These are phyloP conservation scores for Erythrolamprus reginae DNA, from an alignment of 2,113 vertebrate genomes.

Conservation along the genomic window DNA sequence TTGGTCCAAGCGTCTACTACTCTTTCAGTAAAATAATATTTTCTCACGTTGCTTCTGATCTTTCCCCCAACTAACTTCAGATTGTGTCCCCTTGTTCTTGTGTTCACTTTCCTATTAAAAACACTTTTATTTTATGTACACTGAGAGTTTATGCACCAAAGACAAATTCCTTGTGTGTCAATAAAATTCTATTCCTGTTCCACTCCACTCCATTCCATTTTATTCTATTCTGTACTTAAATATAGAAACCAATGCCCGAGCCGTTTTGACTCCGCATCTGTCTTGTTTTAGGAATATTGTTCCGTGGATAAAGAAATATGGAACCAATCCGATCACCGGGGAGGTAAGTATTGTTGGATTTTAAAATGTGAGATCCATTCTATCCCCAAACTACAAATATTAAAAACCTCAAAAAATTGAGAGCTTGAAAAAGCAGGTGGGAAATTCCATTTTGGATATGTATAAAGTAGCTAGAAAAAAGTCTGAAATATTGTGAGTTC, in stretches of 20 bases:
- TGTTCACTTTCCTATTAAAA: no score
- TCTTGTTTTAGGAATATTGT: constrained; percentile 83
- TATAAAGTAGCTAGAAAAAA: neutral
- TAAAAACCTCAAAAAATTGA: neutral
- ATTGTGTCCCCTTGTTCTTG: no score
- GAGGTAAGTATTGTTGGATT: constrained; percentile 72
- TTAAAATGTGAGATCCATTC: neutral
- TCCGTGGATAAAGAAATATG: constrained; percentile 96
- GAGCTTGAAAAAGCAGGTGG: neutral
- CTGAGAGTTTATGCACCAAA: no score
- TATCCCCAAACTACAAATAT: neutral
- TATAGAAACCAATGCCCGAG: rapidly evolving
- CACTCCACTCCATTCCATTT: no score
- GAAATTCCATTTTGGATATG: neutral
- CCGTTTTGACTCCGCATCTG: neutral
- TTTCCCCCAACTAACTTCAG: no score
- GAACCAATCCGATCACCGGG: constrained; percentile 90
- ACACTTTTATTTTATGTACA: no score
- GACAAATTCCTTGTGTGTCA: no score
- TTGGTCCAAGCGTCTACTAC: no score
- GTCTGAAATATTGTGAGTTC: neutral
- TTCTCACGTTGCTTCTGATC: no score
- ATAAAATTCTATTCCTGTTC: no score
- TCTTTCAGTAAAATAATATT: no score
- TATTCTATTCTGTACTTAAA: neutral